Evolutionary conservation across 2,797 vertebrate genomes (phyloP).

Genomic region (Spondyliosoma cantharus): DNA sequence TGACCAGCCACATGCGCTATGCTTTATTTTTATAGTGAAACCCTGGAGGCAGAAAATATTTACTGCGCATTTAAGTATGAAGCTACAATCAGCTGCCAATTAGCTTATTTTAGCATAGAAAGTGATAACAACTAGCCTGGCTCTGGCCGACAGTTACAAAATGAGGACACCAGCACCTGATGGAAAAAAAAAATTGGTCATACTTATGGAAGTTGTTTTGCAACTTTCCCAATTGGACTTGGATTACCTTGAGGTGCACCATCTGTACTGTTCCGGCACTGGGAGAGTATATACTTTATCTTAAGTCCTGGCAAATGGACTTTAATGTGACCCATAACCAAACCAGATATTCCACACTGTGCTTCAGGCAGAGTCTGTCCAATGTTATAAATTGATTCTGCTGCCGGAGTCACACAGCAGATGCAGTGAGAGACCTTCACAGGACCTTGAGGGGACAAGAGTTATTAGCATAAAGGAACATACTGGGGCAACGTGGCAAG

Average conservation of each 20-base stretch:
- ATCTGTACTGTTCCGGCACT: constrained; percentile 30
- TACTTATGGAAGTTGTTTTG: neutral
- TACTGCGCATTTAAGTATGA: neutral
- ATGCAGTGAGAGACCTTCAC: constrained; percentile 36
- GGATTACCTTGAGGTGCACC: constrained; percentile 30
- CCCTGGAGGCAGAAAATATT: too few species aligned
- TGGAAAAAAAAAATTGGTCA: neutral
- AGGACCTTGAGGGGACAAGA: constrained; percentile 41
- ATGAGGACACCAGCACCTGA: neutral
- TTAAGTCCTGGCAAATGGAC: constrained; percentile 20
- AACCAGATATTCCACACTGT: constrained; percentile 30
- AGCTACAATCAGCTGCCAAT: neutral
- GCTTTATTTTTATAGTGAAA: too few species aligned
- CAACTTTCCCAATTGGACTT: constrained; percentile 2
- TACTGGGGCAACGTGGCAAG: constrained; percentile 2
- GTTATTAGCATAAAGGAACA: constrained; percentile 31
- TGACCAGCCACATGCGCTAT: too few species aligned
- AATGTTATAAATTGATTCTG: constrained; percentile 52
- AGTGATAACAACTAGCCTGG: too few species aligned
- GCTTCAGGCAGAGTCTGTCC: constrained; percentile 54
- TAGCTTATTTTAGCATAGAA: neutral
- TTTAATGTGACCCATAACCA: constrained; percentile 49
- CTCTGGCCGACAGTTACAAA: too few species aligned
- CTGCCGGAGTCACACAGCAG: constrained; percentile 31
- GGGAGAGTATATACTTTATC: constrained; percentile 53